phyloP scores from a whole-genome alignment of 2,888 invertebrate species.

The Lasius fuliginosus region DNA sequence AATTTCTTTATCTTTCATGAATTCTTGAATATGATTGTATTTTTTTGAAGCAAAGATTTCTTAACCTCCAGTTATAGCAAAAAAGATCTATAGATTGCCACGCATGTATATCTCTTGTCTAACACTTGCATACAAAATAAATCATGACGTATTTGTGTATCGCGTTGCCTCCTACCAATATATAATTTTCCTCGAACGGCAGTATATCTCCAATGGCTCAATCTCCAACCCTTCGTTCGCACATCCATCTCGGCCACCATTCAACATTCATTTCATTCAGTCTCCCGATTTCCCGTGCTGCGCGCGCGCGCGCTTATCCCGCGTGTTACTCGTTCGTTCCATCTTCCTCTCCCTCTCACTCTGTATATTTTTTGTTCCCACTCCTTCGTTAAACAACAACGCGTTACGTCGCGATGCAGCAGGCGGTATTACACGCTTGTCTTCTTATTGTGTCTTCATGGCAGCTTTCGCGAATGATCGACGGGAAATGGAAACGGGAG shows the following conservation, averaged over 20 bases:
- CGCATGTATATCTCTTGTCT: not conserved
- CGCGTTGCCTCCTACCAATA: not conserved
- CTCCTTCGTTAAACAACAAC: not conserved
- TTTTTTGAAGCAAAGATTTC: not conserved
- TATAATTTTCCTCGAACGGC: not conserved
- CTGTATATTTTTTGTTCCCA: not conserved
- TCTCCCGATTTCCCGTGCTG: conserved; percentile 5
- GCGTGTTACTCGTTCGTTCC: conserved; percentile 44
- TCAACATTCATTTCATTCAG: conserved; percentile 52
- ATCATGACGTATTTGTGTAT: conserved; percentile 3
- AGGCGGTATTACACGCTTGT: not conserved
- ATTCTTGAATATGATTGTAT: not conserved
- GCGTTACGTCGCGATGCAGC: not conserved
- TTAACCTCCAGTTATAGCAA: not conserved
- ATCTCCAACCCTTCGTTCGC: conserved; percentile 1
- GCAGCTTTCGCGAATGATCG: conserved; percentile 39
- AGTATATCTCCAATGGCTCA: not conserved
- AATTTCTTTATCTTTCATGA: not conserved
- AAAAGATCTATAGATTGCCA: not conserved
- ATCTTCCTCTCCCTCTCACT: not conserved
- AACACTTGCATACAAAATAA: not conserved
- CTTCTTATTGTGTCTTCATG: conserved; percentile 15
- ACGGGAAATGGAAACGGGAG: conserved; percentile 10
- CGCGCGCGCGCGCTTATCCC: conserved; percentile 55
- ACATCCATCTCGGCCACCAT: conserved; percentile 21